A percentile compares a stretch with the other conserved stretches of the same genome.
Conservation (phyloP, 2,797 vertebrate species). For the Psittacula echo region DNA sequence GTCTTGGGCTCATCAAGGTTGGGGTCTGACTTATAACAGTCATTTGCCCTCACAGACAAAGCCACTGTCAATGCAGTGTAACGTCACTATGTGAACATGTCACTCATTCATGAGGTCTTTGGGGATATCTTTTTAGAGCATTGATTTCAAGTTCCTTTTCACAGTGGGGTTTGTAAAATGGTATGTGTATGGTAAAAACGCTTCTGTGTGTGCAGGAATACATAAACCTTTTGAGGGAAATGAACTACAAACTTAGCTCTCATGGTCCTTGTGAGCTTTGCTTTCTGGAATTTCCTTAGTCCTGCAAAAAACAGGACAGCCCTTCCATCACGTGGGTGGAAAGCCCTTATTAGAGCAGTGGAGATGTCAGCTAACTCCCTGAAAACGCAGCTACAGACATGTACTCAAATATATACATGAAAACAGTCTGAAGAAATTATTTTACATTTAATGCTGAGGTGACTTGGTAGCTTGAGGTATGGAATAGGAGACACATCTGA, state of each 20-base stretch:
- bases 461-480: neutral
- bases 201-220: neutral
- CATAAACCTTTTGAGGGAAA: neutral
- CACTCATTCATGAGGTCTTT: neutral
- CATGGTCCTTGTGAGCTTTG: rapidly evolving
- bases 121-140: neutral
- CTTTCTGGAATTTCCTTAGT: neutral
- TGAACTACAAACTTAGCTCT: neutral
- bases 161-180: neutral
- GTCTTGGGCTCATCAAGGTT: neutral
- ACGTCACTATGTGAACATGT: neutral
- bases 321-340: neutral
- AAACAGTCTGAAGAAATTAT: neutral
- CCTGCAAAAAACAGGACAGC: neutral
- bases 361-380: neutral
- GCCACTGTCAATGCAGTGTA: neutral
- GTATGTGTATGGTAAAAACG: neutral
- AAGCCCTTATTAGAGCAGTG: neutral
- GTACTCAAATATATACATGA: neutral
- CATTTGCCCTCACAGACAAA: neutral
- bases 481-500: neutral
- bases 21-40: neutral
- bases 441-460: neutral
- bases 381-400: neutral
- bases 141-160: neutral